Evolutionary conservation across 1,140 invertebrate genomes (phyloP), one percentile per base, ranked within the genome.

Genomic region (Ceratina australensis): DNA sequence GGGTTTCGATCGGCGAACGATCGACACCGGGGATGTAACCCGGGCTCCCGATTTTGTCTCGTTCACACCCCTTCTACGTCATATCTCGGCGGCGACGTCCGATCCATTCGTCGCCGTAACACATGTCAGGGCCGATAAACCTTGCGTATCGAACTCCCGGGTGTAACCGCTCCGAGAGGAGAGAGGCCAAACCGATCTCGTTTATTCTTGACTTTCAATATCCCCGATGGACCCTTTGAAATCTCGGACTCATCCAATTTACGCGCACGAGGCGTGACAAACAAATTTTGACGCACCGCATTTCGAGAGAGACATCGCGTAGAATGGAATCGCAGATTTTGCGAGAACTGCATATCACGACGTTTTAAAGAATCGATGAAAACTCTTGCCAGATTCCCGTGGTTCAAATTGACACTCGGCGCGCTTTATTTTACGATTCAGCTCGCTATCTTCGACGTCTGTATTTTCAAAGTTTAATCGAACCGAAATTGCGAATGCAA

Each of bases 1-100:
- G 74, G 75, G 67, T 82, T 86, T 86, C 81, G 79, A 84, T 85
- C 75, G 69, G 78, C 72, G 28, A 71, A 60, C 64, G 68, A 78
- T 71, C 54, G 68, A 49, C 20, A 22, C 5, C 74, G 52, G 33
- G 47, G 69, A 60, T 68, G 56, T 76, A 60, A 24, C 73, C 18
- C 33, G 42, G 68, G n/a, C n/a, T 15, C 33, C 18, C 42, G 63
- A 63, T 78, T 80, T 76, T 63, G 71, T 76, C 69, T 71, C 67
- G 67, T 80, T 65, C 74, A 71, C 56, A 57, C 47, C 42, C 57
- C 33, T 66, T 49, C 63, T 28, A 22, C 73, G 73, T 76, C 57
- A 72, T 65, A 10, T 47, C 56, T 79, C 12, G 15, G 42, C 61
- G 54, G 56, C 42, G 60, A 18, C 72, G 42, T 52, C 49, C 20